These are phyloP conservation scores for Helogale parvula DNA, from an alignment of 2,113 vertebrate genomes.

Conservation along the genomic window DNA sequence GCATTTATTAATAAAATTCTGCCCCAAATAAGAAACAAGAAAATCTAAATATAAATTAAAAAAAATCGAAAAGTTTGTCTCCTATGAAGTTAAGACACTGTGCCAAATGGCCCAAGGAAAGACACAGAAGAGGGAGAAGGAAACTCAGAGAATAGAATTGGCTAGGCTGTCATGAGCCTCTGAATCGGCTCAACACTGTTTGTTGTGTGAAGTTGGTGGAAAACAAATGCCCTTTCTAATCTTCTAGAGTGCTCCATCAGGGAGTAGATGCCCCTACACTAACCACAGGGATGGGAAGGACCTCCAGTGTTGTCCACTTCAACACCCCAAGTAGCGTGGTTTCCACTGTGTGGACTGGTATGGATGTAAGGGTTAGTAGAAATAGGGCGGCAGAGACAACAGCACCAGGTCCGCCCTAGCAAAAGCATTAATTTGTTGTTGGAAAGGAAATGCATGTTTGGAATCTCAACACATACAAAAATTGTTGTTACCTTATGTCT, in stretches of 20 bases:
- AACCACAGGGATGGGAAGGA: background rate
- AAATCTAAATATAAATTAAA: slow-evolving; percentile 82
- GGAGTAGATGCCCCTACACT: background rate
- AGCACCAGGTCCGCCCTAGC: slow-evolving; percentile 72
- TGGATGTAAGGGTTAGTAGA: slow-evolving; percentile 68
- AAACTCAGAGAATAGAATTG: slow-evolving; percentile 78
- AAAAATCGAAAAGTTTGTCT: slow-evolving; percentile 76
- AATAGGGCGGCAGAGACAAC: slow-evolving; percentile 60
- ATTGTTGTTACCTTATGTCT: slow-evolving; percentile 67
- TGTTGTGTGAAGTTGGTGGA: slow-evolving; percentile 4
- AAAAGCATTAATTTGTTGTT: slow-evolving; percentile 72
- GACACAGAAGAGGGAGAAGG: slow-evolving; percentile 56
- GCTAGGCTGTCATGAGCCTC: slow-evolving; percentile 73
- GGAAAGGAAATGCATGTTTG: slow-evolving; percentile 75
- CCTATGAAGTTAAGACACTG: slow-evolving; percentile 25
- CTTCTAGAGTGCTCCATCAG: background rate
- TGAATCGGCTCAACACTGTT: background rate
- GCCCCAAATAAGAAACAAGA: slow-evolving; percentile 80
- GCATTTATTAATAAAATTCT: slow-evolving; percentile 72
- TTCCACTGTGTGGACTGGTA: background rate
- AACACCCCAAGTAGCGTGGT: background rate
- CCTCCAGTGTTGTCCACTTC: background rate
- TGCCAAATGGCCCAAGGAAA: slow-evolving; percentile 43
- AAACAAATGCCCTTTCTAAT: slow-evolving; percentile 62
- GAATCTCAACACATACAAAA: slow-evolving; percentile 78